phyloP scores from a whole-genome alignment of 2,797 vertebrate species.

The Phyllotis vaccarum region DNA sequence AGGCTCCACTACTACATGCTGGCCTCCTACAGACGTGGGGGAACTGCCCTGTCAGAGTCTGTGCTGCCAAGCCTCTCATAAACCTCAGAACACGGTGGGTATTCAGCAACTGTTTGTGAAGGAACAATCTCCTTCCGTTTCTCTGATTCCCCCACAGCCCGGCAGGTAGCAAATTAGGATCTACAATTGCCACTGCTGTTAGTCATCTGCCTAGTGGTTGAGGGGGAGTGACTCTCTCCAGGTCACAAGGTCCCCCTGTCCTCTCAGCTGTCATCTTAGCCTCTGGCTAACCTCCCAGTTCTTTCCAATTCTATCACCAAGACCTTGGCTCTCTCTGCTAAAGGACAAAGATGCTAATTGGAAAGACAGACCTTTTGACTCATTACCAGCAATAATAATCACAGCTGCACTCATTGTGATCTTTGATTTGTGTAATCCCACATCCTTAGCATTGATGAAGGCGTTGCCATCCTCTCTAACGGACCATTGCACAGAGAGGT shows the following conservation, averaged over 20 bases:
- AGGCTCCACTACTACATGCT: accelerated
- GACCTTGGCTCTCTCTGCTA: constrained; percentile 37
- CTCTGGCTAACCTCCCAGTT: constrained; percentile 67
- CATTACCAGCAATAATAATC: constrained; percentile 54
- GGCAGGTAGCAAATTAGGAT: constrained; percentile 63
- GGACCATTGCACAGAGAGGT: neutral
- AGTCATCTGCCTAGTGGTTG: constrained; percentile 7
- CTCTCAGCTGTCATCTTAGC: neutral
- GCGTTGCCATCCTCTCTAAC: neutral
- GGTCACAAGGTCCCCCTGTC: constrained; percentile 4
- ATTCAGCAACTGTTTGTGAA: constrained; percentile 54
- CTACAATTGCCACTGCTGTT: neutral
- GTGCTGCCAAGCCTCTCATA: neutral
- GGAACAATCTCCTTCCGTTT: constrained; percentile 34
- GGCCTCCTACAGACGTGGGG: neutral
- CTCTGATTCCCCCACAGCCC: constrained; percentile 37
- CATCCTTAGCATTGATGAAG: neutral
- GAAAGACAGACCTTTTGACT: constrained; percentile 67
- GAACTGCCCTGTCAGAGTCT: neutral
- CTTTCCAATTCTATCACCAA: constrained; percentile 16
- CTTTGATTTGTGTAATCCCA: constrained; percentile 13
- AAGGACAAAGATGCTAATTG: constrained; percentile 57
- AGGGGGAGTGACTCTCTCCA: constrained; percentile 36
- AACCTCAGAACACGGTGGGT: constrained; percentile 38
- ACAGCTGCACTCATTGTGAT: neutral